Percentiles rank a stretch among this genome's conserved stretches.
Evolutionary conservation across 2,888 invertebrate genomes (phyloP).

Genomic region (Cerceris rybyensis): DNA sequence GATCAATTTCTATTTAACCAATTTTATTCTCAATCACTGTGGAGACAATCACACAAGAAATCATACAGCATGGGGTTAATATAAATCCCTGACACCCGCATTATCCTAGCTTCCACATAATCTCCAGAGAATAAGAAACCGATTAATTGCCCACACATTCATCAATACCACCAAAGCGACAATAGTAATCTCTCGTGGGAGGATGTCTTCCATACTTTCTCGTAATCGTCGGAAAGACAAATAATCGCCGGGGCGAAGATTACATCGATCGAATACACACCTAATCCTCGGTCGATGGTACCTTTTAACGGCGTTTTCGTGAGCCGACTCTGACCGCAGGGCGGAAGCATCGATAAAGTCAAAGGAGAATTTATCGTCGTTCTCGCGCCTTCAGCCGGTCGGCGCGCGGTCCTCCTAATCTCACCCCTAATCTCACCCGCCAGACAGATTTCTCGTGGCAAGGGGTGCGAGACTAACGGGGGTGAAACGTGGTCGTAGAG

Average conservation of each 20-base stretch:
- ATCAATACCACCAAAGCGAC: too few species aligned
- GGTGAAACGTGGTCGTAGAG: not conserved
- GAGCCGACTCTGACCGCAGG: constrained; percentile 55
- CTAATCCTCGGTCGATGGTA: constrained; percentile 48
- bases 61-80: too few species aligned
- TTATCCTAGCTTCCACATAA: too few species aligned
- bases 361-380: constrained; percentile 65
- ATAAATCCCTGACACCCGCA: too few species aligned
- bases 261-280: constrained; percentile 46
- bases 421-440: constrained; percentile 59
- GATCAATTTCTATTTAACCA: too few species aligned
- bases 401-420: constrained; percentile 57
- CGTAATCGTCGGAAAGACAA: constrained; percentile 44
- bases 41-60: too few species aligned
- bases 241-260: constrained; percentile 42
- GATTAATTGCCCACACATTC: too few species aligned
- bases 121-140: too few species aligned
- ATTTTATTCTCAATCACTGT: too few species aligned
- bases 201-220: not conserved
- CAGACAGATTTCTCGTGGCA: constrained; percentile 43
- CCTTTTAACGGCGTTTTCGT: constrained; percentile 60
- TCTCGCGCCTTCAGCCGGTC: constrained; percentile 44
- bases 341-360: constrained; percentile 63
- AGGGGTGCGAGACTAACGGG: not conserved
- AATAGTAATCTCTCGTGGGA: too few species aligned